Evolutionary conservation across 2,797 vertebrate species (phyloP).

Genomic region (Cetoscarus ocellatus): DNA sequence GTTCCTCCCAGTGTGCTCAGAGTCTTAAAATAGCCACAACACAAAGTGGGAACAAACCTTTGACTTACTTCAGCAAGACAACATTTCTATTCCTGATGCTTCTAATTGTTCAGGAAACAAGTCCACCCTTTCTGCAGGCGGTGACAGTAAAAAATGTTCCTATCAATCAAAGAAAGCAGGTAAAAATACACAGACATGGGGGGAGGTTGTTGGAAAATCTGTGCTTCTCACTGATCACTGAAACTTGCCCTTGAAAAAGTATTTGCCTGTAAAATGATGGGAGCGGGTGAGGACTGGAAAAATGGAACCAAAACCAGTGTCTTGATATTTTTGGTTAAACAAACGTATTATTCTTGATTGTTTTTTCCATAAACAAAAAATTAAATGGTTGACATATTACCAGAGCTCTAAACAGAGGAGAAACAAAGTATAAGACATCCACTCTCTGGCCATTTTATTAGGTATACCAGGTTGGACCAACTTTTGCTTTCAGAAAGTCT

Average conservation of each 20-base stretch:
- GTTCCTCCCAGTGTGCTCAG: slow-evolving; percentile 23
- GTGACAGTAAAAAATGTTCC: slow-evolving; percentile 75
- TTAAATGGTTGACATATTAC: too few relatives aligned
- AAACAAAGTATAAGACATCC: too few relatives aligned
- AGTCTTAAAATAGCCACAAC: slow-evolving; percentile 63
- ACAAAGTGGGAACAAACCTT: slow-evolving; percentile 48
- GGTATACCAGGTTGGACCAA: too few relatives aligned
- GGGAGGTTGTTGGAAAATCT: slow-evolving; percentile 51
- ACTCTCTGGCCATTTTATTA: too few relatives aligned
- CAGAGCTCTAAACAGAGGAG: too few relatives aligned
- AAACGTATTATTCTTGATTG: too few relatives aligned
- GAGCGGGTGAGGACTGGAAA: slow-evolving; percentile 13
- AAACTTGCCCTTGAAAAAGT: slow-evolving; percentile 69
- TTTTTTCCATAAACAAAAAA: too few relatives aligned
- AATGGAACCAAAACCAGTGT: too few relatives aligned
- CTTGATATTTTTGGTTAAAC: too few relatives aligned
- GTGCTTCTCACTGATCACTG: slow-evolving; percentile 39
- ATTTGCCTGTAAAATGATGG: slow-evolving; percentile 51
- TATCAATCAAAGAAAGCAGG: slow-evolving; percentile 70
- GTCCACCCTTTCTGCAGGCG: slow-evolving; percentile 61
- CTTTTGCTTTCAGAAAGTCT: too few relatives aligned
- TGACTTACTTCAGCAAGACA: slow-evolving; percentile 54
- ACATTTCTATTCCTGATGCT: slow-evolving; percentile 62
- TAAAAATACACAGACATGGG: slow-evolving; percentile 64
- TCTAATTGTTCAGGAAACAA: slow-evolving; percentile 67